Conservation (phyloP, 30 jellyfish, hydroid and myxozoan genomes). For the Sanderia malayensis region DNA sequence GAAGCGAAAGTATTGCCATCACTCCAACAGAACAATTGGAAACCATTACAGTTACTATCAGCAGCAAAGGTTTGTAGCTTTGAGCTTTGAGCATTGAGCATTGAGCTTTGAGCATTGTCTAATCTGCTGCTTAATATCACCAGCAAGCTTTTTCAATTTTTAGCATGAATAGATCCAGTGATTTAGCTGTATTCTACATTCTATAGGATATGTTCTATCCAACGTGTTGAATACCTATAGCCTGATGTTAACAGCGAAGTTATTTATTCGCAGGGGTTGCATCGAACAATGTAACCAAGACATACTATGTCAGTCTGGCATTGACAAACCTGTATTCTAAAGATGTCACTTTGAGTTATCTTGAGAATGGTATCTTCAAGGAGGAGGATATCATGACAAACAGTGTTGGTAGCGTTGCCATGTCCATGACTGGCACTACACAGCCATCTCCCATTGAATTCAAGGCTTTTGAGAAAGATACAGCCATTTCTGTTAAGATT, state of each 20-base stretch:
- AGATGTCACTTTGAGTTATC: not conserved
- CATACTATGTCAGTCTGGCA: not conserved
- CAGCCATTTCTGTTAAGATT: conserved; percentile 22
- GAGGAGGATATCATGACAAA: not conserved
- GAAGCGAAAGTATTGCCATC: conserved; percentile 3
- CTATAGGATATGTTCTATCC: not conserved
- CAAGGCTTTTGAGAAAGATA: conserved; percentile 42
- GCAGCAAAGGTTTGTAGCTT: not conserved
- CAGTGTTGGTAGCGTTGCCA: conserved; percentile 13
- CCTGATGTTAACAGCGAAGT: not conserved
- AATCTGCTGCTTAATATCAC: too few species aligned
- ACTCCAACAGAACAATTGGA: conserved; percentile 7
- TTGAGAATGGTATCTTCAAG: not conserved
- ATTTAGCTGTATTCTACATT: not conserved
- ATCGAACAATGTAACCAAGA: not conserved
- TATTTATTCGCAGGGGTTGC: not conserved
- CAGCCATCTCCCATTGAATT: conserved; percentile 42
- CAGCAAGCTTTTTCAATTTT: not conserved
- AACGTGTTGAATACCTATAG: not conserved
- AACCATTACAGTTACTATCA: not conserved
- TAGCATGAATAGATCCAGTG: not conserved
- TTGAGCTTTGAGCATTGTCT: conserved; percentile 2
- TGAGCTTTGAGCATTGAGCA: not conserved
- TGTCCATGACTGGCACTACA: conserved; percentile 3
- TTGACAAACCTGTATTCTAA: not conserved